Conservation (phyloP, 2,888 invertebrate species). For the Oligia fasciuncula region DNA sequence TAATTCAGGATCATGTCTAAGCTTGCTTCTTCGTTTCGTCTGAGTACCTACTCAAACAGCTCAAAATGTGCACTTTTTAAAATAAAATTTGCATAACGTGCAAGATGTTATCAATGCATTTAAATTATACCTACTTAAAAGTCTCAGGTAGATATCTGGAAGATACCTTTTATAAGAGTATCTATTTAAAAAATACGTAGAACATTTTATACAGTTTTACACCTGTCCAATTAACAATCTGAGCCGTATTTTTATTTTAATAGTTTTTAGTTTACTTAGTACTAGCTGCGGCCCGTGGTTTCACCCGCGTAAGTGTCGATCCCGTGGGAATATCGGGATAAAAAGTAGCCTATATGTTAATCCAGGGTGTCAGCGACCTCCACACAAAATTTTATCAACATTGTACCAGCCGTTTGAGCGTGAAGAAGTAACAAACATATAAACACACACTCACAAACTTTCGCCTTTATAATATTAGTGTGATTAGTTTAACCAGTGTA, state of each 20-base stretch:
- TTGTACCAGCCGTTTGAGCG: no score
- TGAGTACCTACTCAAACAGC: not conserved
- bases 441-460: no score
- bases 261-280: not conserved
- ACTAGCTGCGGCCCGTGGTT: no score
- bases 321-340: no score
- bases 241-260: not conserved
- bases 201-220: not conserved
- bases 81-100: slow-evolving; percentile 3
- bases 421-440: no score
- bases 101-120: not conserved
- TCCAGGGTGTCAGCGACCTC: no score
- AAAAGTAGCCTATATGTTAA: no score
- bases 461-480: no score
- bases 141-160: not conserved
- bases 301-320: no score
- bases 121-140: not conserved
- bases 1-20: not conserved
- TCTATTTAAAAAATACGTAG: not conserved
- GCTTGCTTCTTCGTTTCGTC: not conserved
- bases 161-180: not conserved
- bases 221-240: not conserved
- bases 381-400: no score
- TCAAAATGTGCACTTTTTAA: slow-evolving; percentile 12
- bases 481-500: not conserved